A percentile compares a stretch with the other conserved stretches of the same genome.
Evolutionary conservation across 2,888 invertebrate genomes (phyloP).

Genomic region (Ametastegia equiseti): DNA sequence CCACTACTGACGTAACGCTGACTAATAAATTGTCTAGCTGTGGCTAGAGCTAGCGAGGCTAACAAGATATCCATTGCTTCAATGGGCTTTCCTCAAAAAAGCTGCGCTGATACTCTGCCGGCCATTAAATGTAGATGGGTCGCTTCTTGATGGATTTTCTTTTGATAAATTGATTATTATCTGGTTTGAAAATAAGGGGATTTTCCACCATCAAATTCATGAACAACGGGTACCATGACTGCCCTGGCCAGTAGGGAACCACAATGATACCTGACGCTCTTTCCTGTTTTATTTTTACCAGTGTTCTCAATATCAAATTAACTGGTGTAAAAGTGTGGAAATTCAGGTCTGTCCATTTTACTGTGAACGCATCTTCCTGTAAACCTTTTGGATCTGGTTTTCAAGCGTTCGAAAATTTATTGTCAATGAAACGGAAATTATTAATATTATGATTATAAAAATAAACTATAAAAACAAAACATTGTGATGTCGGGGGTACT

Average conservation of each 20-base stretch:
- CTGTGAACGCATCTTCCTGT: neutral
- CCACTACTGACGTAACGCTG: neutral
- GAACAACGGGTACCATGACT: neutral
- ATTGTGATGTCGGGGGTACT: too few species aligned
- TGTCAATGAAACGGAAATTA: too few species aligned
- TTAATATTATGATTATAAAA: too few species aligned
- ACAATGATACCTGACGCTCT: neutral
- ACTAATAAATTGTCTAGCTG: neutral
- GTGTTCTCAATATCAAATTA: neutral
- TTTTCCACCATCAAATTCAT: neutral
- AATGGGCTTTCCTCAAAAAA: neutral
- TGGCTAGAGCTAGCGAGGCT: neutral
- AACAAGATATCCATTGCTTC: neutral
- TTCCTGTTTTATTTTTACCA: neutral
- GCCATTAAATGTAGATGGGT: neutral
- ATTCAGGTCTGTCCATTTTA: neutral
- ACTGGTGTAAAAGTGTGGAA: neutral
- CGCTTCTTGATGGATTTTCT: neutral
- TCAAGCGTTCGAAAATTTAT: neutral
- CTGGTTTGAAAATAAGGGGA: neutral
- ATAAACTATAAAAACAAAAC: too few species aligned
- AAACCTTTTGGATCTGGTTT: neutral
- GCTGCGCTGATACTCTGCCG: neutral
- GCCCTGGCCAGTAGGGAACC: neutral
- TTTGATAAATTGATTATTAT: neutral